Evolutionary conservation across 2,888 invertebrate genomes (phyloP), one percentile per base, ranked within the genome.

Genomic region (Eupithecia abbreviata): DNA sequence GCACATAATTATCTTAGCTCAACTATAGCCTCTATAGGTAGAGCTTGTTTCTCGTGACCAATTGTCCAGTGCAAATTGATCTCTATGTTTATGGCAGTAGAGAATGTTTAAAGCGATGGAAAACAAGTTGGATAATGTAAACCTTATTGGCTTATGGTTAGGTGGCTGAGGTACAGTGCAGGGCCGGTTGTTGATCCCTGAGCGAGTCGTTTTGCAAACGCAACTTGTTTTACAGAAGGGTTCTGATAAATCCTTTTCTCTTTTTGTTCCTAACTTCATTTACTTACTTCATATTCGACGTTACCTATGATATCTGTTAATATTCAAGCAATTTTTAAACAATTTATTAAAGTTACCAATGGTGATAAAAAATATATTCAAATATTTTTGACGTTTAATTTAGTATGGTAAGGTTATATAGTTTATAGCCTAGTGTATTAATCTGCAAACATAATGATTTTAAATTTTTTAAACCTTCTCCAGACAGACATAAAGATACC

Each of bases 151-250:
- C 18, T 62, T 62, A 66, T 7, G 42, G 42, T 42, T 42, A 66
- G 42, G 15, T 66, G 66, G 15, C 69, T 18, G 47, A 30, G 30
- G 62, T 58, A 58, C 62, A 69, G 18, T 47, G 12, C 47, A 69
- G 69, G 69, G 69, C 30, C 45, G 69, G 69, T 69, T 69, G 45
- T 45, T 69, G 69, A 45, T 69, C 69, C 47, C 69, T 69, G 69
- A 47, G 12, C 13, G 47, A 69, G 47, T 5, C 69, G 66, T 66
- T 18, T 42, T 42, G 62, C 10, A 12, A 58, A 58, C 42, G 66
- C 66, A 66, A 42, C 15, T 66, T 66, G 42, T 42, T 66, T 42
- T 42, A 41, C 7, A 42, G 4, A 62, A 30, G 62, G 62, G 12
- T 30, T 51, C 30, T 62, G 58, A 18, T 58, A 18, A 66, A 15